Conservation (phyloP, 2,797 vertebrate species). For the Paratrypauchen microcephalus region DNA sequence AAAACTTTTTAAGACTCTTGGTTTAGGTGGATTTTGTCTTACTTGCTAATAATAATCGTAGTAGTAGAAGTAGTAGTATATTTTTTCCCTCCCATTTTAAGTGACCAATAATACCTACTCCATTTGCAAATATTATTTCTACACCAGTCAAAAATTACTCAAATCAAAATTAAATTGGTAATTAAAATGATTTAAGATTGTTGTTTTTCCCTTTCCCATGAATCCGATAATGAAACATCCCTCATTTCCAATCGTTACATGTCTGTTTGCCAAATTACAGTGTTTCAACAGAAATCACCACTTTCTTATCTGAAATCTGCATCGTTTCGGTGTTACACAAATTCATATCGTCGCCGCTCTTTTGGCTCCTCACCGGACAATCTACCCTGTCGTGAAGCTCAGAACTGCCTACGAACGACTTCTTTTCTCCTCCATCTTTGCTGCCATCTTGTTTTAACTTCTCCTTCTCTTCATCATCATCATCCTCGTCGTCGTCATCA, state of each 20-base stretch:
- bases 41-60: too few species aligned
- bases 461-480: slow-evolving; percentile 33
- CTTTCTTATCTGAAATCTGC: slow-evolving; percentile 53
- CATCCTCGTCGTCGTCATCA: slow-evolving; percentile 42
- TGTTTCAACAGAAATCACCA: slow-evolving; percentile 74
- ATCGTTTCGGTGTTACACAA: slow-evolving; percentile 54
- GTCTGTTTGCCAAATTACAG: slow-evolving; percentile 50
- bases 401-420: slow-evolving; percentile 24
- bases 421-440: slow-evolving; percentile 26
- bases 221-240: neutral
- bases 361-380: slow-evolving; percentile 69
- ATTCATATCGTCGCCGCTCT: slow-evolving; percentile 42
- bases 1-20: too few species aligned
- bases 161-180: neutral
- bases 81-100: neutral
- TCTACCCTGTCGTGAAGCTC: slow-evolving; percentile 77
- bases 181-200: neutral
- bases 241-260: neutral
- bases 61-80: too few species aligned
- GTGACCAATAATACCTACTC: neutral
- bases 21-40: too few species aligned
- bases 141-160: neutral
- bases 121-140: neutral
- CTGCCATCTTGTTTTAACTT: slow-evolving; percentile 54
- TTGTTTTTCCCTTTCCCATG: neutral